phyloP scores from a whole-genome alignment of 2,888 invertebrate species.

The Alsophila aescularia region DNA sequence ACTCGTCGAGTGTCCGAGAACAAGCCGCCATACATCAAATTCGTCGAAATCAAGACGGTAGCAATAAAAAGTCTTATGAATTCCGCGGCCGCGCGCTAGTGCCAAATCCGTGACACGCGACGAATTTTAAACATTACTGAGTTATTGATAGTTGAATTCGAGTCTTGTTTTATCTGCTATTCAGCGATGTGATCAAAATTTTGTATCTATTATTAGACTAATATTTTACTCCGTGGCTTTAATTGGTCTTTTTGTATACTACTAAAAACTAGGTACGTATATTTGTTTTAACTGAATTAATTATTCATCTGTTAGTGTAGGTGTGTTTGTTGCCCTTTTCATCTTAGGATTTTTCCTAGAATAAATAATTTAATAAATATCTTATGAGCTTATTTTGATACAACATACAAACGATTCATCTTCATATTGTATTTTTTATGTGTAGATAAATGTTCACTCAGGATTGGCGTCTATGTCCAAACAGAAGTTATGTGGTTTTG shows the following conservation, averaged over 20 bases:
- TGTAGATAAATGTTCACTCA: too few relatives aligned
- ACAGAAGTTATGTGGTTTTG: constrained; percentile 4
- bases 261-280: too few relatives aligned
- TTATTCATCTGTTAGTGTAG: too few relatives aligned
- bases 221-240: background rate
- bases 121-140: constrained; percentile 72
- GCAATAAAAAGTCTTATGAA: constrained; percentile 69
- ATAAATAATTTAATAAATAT: too few relatives aligned
- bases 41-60: constrained; percentile 53
- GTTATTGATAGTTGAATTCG: constrained; percentile 70
- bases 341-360: too few relatives aligned
- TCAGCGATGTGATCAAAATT: constrained; percentile 40
- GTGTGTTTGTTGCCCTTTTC: too few relatives aligned
- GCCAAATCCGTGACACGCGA: constrained; percentile 72
- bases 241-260: too few relatives aligned
- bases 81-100: constrained; percentile 68
- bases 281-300: too few relatives aligned
- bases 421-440: background rate
- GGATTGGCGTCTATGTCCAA: background rate
- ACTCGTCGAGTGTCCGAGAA: constrained; percentile 2
- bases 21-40: constrained; percentile 49
- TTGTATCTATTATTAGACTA: constrained; percentile 31
- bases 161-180: constrained; percentile 62
- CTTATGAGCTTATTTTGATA: background rate
- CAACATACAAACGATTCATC: background rate